Evolutionary conservation across 2,888 invertebrate genomes (phyloP).

Genomic region (Chaetogeoica ovagalla): DNA sequence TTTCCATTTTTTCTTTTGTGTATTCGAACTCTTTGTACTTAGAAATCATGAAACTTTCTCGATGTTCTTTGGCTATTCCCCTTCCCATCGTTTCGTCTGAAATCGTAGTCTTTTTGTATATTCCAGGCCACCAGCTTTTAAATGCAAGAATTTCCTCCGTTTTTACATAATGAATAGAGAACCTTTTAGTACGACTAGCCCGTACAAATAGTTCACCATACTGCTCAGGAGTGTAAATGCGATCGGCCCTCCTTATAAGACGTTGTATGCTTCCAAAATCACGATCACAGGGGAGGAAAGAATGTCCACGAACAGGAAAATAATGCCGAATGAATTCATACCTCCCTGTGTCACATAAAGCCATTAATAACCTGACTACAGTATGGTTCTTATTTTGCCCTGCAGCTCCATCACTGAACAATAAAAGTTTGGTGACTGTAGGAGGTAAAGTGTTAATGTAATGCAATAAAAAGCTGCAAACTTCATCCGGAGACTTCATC

Average conservation of each 20-base stretch:
- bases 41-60: slow-evolving; percentile 5
- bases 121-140: neutral
- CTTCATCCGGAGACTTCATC: too few species aligned
- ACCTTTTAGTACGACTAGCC: neutral
- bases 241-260: neutral
- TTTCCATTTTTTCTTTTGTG: slow-evolving; percentile 4
- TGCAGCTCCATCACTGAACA: neutral
- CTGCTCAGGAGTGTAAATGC: neutral
- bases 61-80: neutral
- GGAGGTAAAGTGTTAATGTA: neutral
- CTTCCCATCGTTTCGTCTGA: neutral
- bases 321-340: neutral
- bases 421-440: neutral
- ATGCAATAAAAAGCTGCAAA: neutral
- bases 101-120: neutral
- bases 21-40: neutral
- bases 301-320: neutral
- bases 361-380: too few species aligned
- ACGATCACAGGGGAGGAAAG: neutral
- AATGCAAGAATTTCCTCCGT: neutral
- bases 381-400: neutral
- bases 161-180: neutral
- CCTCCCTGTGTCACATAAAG: too few species aligned
- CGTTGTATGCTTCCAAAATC: neutral
- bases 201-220: slow-evolving; percentile 2